phyloP scores from a whole-genome alignment of 23 tunicate genomes.

The Oikopleura dioica region DNA sequence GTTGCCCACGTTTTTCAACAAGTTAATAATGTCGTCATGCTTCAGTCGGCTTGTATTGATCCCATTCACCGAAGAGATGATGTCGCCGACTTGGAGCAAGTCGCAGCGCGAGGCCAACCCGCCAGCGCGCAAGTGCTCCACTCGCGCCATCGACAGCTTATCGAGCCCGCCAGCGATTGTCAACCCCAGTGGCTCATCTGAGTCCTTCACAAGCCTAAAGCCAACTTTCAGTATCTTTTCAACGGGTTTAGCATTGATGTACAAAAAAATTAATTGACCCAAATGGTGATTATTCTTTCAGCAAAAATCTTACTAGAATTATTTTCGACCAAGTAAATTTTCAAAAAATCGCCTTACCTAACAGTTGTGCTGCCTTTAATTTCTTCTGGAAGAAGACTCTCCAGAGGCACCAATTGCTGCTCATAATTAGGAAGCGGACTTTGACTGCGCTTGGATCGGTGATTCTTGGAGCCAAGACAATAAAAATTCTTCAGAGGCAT shows the following conservation, averaged over 20 bases:
- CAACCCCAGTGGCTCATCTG: constrained; percentile 44
- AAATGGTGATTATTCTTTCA: no score
- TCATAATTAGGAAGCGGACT: not conserved
- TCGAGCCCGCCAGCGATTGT: constrained; percentile 76
- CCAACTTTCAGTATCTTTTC: no score
- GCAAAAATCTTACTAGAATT: no score
- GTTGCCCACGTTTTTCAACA: constrained; percentile 72
- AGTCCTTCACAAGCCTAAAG: constrained; percentile 32
- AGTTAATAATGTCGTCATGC: constrained; percentile 67
- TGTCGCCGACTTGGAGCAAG: constrained; percentile 49
- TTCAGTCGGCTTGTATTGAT: constrained; percentile 38
- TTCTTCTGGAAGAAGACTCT: not conserved
- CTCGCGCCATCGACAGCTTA: constrained; percentile 10
- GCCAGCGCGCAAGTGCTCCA: not conserved
- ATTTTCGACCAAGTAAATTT: no score
- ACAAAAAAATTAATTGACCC: no score
- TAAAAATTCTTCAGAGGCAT: not conserved
- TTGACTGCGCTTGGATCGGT: not conserved
- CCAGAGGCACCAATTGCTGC: not conserved
- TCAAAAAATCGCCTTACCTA: no score
- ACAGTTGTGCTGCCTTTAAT: not conserved
- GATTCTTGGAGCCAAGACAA: not conserved
- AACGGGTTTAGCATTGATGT: no score
- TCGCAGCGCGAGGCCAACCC: constrained; percentile 22
- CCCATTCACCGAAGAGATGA: constrained; percentile 56